phyloP scores from a whole-genome alignment of 30 jellyfish, hydroid and myxozoan species.

The Sanderia malayensis region DNA sequence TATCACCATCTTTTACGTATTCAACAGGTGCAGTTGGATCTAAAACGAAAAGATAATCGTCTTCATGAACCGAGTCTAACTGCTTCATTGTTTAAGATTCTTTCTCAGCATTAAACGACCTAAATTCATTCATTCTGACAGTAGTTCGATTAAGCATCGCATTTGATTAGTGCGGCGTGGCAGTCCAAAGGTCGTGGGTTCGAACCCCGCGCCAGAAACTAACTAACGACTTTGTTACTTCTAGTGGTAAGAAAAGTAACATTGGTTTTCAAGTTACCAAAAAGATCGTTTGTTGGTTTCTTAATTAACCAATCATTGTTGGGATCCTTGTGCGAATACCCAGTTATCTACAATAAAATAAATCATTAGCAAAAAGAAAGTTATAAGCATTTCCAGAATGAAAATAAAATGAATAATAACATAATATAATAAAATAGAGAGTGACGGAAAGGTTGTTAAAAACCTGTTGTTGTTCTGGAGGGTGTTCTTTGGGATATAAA shows the following conservation, averaged over 20 bases:
- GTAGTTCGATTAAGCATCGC: too few species aligned
- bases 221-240: too few species aligned
- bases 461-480: constrained; percentile 99
- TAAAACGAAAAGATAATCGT: constrained; percentile 23
- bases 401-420: neutral
- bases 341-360: constrained; percentile 73
- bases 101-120: too few species aligned
- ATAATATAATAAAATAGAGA: too few species aligned
- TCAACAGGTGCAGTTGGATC: constrained; percentile 77
- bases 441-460: neutral
- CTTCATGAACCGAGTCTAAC: too few species aligned
- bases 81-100: too few species aligned
- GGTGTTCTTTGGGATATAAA: constrained; percentile 95
- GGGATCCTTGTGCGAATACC: constrained; percentile 97
- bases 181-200: too few species aligned
- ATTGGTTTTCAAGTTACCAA: constrained; percentile 84
- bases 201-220: too few species aligned
- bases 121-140: too few species aligned
- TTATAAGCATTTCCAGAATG: neutral
- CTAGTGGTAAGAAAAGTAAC: too few species aligned
- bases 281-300: constrained; percentile 61
- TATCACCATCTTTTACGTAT: constrained; percentile 90
- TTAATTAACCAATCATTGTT: constrained; percentile 85
- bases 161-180: too few species aligned
- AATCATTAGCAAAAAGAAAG: neutral